A percentile compares a stretch with the other conserved stretches of the same genome.
phyloP scores from a whole-genome alignment of 1,140 invertebrate species.

The Calosoma granatense region DNA sequence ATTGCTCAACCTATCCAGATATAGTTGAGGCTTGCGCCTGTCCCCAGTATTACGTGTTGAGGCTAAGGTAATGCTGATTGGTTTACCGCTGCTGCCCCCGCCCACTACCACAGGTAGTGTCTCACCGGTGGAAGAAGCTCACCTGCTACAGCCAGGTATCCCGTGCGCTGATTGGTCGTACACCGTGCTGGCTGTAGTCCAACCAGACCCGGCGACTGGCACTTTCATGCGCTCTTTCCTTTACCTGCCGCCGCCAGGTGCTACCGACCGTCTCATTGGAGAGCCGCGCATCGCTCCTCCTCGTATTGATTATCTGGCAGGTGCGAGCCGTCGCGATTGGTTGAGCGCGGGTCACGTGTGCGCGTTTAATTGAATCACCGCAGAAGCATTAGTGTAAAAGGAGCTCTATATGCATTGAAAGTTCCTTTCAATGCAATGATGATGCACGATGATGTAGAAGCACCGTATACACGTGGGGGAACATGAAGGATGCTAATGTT shows the following conservation, averaged over 20 bases:
- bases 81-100: neutral
- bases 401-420: too few relatives aligned
- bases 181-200: slow-evolving; percentile 9
- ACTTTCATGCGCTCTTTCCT: slow-evolving; percentile 23
- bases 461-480: too few relatives aligned
- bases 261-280: slow-evolving; percentile 19
- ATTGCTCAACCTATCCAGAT: too few relatives aligned
- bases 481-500: too few relatives aligned
- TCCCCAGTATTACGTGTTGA: too few relatives aligned
- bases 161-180: slow-evolving; percentile 19
- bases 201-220: slow-evolving; percentile 9
- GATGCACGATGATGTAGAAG: too few relatives aligned
- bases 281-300: slow-evolving; percentile 20
- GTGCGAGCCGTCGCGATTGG: slow-evolving; percentile 22
- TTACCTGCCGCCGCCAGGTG: slow-evolving; percentile 24
- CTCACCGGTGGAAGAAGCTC: slow-evolving; percentile 6
- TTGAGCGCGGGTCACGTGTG: slow-evolving; percentile 14
- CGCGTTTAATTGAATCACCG: slow-evolving; percentile 19
- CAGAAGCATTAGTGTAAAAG: neutral
- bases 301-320: slow-evolving; percentile 23
- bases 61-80: neutral
- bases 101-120: too few relatives aligned
- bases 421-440: too few relatives aligned
- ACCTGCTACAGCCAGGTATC: slow-evolving; percentile 23
- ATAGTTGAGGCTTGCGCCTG: too few relatives aligned